phyloP scores from a whole-genome alignment of 2,113 vertebrate genomes.

The Tylochromis polylepis region DNA sequence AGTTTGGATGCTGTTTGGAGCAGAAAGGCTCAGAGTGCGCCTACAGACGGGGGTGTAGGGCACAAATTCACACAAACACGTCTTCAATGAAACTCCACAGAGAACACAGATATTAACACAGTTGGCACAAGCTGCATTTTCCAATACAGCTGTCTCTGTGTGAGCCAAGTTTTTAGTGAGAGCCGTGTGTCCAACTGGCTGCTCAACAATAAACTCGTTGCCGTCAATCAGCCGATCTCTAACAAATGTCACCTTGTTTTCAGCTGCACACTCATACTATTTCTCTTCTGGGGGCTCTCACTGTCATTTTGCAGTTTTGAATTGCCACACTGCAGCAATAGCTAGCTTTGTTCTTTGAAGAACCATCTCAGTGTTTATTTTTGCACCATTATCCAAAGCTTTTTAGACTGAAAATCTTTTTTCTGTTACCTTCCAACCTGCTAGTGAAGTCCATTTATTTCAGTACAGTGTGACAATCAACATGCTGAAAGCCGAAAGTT shows the following conservation, averaged over 20 bases:
- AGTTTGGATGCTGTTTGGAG: not conserved
- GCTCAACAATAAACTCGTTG: slow-evolving; percentile 36
- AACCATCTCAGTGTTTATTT: not conserved
- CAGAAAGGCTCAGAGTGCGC: not conserved
- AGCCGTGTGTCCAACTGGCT: slow-evolving; percentile 42
- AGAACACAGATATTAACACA: slow-evolving; percentile 14
- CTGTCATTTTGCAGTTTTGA: slow-evolving; percentile 31
- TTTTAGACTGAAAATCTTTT: slow-evolving; percentile 5
- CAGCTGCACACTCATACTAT: slow-evolving; percentile 22
- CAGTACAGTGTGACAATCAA: not conserved
- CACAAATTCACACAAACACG: slow-evolving; percentile 16
- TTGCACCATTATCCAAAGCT: not conserved
- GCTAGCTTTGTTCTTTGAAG: slow-evolving; percentile 36
- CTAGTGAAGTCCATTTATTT: not conserved
- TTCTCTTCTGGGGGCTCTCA: slow-evolving; percentile 6
- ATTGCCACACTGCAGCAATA: slow-evolving; percentile 20
- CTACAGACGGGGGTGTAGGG: slow-evolving; percentile 1
- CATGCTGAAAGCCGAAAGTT: not conserved
- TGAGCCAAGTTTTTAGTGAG: slow-evolving; percentile 16
- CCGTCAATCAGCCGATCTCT: slow-evolving; percentile 39
- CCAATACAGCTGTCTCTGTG: slow-evolving; percentile 36
- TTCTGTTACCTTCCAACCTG: not conserved
- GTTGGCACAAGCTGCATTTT: slow-evolving; percentile 3
- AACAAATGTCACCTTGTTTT: slow-evolving; percentile 45
- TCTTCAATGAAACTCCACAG: not conserved